These are phyloP conservation scores for Conopomorpha cramerella DNA, from an alignment of 1,140 invertebrate genomes.

Conservation along the genomic window DNA sequence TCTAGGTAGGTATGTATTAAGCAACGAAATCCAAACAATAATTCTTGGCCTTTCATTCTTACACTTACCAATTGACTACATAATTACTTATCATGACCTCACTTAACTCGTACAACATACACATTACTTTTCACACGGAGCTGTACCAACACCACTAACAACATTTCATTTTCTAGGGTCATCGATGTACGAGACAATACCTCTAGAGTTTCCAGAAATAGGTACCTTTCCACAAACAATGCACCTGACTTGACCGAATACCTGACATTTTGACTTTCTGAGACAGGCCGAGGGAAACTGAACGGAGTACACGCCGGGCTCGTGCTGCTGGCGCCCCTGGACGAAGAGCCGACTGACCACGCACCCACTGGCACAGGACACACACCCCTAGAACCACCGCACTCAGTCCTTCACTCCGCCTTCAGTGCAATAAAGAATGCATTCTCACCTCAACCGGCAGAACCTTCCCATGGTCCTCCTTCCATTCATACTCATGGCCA, in stretches of 20 bases:
- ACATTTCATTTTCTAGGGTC: neutral
- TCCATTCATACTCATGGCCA: too few species aligned
- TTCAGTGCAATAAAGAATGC: slow-evolving; percentile 39
- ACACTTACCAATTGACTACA: too few species aligned
- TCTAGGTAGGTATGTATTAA: too few species aligned
- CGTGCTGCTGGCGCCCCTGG: slow-evolving; percentile 41
- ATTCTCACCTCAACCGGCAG: slow-evolving; percentile 23
- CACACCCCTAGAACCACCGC: slow-evolving; percentile 37
- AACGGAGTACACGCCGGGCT: slow-evolving; percentile 46
- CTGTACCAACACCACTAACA: neutral
- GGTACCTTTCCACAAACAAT: slow-evolving; percentile 8
- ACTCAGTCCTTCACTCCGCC: slow-evolving; percentile 35
- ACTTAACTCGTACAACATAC: too few species aligned
- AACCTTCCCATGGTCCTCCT: slow-evolving; percentile 2
- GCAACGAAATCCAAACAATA: too few species aligned
- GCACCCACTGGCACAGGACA: slow-evolving; percentile 15
- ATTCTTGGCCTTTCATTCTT: too few species aligned
- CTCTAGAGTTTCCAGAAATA: slow-evolving; percentile 12
- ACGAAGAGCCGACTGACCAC: slow-evolving; percentile 19
- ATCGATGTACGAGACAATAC: slow-evolving; percentile 8
- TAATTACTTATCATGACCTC: too few species aligned
- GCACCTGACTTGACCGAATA: neutral
- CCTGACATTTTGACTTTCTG: slow-evolving; percentile 25
- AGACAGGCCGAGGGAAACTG: slow-evolving; percentile 50
- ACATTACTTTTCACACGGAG: too few species aligned